Conservation (phyloP, 2,113 vertebrate species). For the Garra rufa region DNA sequence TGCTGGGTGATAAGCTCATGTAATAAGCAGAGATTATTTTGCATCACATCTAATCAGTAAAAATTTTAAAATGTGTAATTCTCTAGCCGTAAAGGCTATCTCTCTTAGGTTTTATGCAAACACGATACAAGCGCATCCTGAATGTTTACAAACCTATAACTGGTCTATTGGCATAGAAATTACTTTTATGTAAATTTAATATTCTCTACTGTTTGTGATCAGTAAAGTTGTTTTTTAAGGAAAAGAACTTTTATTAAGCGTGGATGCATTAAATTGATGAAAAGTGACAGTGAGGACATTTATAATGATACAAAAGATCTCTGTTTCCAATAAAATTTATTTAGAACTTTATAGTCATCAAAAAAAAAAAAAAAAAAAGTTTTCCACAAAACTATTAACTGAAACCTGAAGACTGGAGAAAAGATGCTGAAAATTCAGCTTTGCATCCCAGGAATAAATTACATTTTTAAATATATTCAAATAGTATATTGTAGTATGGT, state of each 20-base stretch:
- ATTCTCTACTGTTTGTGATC: neutral
- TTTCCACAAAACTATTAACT: neutral
- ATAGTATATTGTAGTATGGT: too few species aligned
- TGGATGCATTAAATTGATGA: neutral
- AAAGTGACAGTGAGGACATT: neutral
- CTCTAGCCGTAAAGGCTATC: too few species aligned
- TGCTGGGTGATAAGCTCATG: too few species aligned
- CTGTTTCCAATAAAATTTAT: neutral
- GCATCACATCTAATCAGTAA: too few species aligned
- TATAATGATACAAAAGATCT: neutral
- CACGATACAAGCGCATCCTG: too few species aligned
- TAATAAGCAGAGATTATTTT: too few species aligned
- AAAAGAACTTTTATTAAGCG: neutral
- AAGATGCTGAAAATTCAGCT: neutral
- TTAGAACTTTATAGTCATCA: neutral
- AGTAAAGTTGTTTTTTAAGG: too few species aligned
- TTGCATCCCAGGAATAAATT: neutral
- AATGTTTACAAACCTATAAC: too few species aligned
- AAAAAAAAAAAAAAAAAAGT: neutral
- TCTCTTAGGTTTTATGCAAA: too few species aligned
- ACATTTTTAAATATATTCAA: neutral
- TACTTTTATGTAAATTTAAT: neutral
- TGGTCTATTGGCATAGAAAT: neutral
- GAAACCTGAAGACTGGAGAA: neutral
- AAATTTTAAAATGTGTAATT: too few species aligned